Percentiles rank a stretch among this genome's conserved stretches.
phyloP scores from a whole-genome alignment of 2,888 invertebrate species.

The Scaptodrosophila latifasciaeformis region DNA sequence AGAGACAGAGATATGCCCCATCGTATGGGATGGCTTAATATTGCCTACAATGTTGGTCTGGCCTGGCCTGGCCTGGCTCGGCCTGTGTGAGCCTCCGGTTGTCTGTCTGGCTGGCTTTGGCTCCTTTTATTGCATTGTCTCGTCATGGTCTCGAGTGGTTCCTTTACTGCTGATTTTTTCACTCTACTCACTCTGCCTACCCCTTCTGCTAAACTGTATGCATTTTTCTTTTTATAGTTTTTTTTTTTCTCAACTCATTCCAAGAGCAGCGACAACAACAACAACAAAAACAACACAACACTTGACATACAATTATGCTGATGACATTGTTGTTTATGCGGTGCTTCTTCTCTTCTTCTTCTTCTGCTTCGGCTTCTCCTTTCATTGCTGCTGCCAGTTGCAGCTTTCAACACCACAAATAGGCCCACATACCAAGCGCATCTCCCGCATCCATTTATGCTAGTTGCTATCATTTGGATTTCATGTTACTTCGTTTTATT shows the following conservation, averaged over 20 bases:
- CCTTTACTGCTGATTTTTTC: slow-evolving; percentile 36
- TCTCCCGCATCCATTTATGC: not conserved
- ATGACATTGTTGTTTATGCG: slow-evolving; percentile 69
- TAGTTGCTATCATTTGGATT: not conserved
- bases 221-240: slow-evolving; percentile 45
- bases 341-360: no score
- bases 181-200: not conserved
- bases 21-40: slow-evolving; percentile 48
- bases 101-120: slow-evolving; percentile 25
- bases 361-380: slow-evolving; percentile 26
- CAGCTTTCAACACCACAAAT: slow-evolving; percentile 54
- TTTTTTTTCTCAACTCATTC: no score
- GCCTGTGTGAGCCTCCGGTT: slow-evolving; percentile 11
- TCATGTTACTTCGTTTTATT: no score
- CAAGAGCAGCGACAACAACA: no score
- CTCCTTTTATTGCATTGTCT: slow-evolving; percentile 68
- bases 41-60: slow-evolving; percentile 50
- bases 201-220: slow-evolving; percentile 4
- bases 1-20: not conserved
- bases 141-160: slow-evolving; percentile 68
- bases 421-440: slow-evolving; percentile 40
- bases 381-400: slow-evolving; percentile 7
- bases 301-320: slow-evolving; percentile 65
- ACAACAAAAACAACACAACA: no score
- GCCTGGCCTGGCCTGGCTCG: slow-evolving; percentile 6